Conservation (phyloP, 2,113 vertebrate species). For the Osmerus mordax region DNA sequence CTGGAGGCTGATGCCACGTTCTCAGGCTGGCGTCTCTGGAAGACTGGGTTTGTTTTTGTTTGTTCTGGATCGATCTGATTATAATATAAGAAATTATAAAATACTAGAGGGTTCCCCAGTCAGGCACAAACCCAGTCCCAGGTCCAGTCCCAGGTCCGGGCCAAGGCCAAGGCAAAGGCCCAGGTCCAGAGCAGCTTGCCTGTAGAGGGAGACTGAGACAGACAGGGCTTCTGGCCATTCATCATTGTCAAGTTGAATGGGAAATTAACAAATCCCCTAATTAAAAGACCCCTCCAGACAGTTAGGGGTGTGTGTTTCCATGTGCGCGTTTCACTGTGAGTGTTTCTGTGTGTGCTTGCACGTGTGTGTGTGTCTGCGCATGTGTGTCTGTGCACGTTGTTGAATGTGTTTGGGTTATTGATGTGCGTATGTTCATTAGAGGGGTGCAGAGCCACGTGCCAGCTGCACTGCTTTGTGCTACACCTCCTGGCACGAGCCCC, state of each 20-base stretch:
- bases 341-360: constrained; percentile 3
- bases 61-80: no score
- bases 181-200: constrained; percentile 34
- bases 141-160: neutral
- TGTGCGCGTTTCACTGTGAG: neutral
- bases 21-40: no score
- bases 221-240: constrained; percentile 45
- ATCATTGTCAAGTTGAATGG: constrained; percentile 69
- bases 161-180: constrained; percentile 26
- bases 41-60: no score
- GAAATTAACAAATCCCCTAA: constrained; percentile 72
- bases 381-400: constrained; percentile 20
- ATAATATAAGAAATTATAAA: no score
- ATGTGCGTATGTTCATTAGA: constrained; percentile 13
- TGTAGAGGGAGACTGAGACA: constrained; percentile 19
- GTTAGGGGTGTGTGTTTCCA: neutral
- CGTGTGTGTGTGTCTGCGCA: neutral
- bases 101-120: no score
- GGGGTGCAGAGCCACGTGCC: constrained; percentile 37
- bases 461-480: constrained; percentile 54
- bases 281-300: constrained; percentile 62
- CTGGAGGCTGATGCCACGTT: no score
- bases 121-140: neutral
- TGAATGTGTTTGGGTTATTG: constrained; percentile 13
- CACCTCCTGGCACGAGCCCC: constrained; percentile 42